phyloP scores from a whole-genome alignment of 1,140 invertebrate genomes.

The Dreissena rostriformis region DNA sequence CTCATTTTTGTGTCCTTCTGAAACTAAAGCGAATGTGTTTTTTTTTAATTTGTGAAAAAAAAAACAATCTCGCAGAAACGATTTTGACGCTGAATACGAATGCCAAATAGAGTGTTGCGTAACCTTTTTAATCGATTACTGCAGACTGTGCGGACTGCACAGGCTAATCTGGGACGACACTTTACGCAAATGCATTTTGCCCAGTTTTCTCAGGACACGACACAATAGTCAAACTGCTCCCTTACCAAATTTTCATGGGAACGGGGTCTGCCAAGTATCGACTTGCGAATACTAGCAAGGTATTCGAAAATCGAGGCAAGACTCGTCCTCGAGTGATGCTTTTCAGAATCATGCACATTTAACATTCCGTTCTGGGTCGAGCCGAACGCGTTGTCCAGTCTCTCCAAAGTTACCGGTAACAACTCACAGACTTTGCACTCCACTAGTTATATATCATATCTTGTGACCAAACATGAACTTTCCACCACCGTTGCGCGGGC shows the following conservation, averaged over 20 bases:
- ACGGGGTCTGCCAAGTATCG: constrained; percentile 41
- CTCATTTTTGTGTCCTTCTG: too few species aligned
- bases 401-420: constrained; percentile 50
- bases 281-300: constrained; percentile 56
- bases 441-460: background rate
- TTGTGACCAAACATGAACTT: background rate
- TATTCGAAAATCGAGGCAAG: constrained; percentile 62
- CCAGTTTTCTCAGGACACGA: too few species aligned
- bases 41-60: too few species aligned
- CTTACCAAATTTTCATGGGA: constrained; percentile 55
- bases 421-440: background rate
- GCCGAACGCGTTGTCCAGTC: constrained; percentile 55
- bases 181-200: too few species aligned
- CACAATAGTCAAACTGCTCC: background rate
- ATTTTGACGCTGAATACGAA: too few species aligned
- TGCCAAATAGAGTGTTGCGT: too few species aligned
- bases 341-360: constrained; percentile 47
- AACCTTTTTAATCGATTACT: too few species aligned
- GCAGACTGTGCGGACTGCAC: too few species aligned
- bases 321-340: constrained; percentile 57
- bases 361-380: constrained; percentile 33
- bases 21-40: too few species aligned
- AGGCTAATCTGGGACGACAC: too few species aligned
- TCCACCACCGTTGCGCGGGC: background rate
- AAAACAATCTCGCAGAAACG: too few species aligned